Base-by-base conservation (phyloP, 2,113 vertebrate species). In the Gallinago jamesoni region DNA sequence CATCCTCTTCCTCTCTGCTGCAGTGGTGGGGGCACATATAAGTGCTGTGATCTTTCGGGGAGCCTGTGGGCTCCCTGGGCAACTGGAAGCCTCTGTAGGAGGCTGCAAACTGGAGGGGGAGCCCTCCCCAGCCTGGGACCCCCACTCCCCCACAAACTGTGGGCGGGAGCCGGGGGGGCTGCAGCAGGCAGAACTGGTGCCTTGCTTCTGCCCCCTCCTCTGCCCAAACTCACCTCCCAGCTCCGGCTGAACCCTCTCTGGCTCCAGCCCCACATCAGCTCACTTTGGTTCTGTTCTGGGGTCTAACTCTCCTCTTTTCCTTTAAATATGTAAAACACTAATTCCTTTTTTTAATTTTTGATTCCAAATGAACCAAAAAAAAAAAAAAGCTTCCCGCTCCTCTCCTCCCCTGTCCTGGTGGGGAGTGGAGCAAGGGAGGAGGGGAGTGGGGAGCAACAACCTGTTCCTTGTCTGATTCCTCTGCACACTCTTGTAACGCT, bases 351-450 rank as follows among this genome's bases (percentile, higher is more conserved):
- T 66, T 64, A 92, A 95, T 83, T 91, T 95, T 92, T 90, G 97
- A 95, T 96, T 97, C 93, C 97, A 98, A 97, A 98, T 94, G 92
- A 98, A 98, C 98, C 98, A 98, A 98, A 98, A 98, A 98, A 18
- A 98, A n/a, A 15, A 14, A 76, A 76, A 31, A 57, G 74, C 39
- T 10, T 82, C 94, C 83, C 87, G 78, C 84, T 96, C 82, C 82
- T 93, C 96, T 95, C 68, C 69, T 81, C 52, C 39, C 70, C 19
- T 19, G 74, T 52, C 52, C 50, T 33, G 45, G 53, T 48, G 3
- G 53, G 67, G 62, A 64, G 30, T 8, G 8, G 73, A 68, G 45
- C 27, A 43, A 11, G 82, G 84, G 52, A 67, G 59, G 77, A 19
- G 73, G 45, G 84, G 23, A 87, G 56, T 1, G 7, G 78, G 92